Conservation (phyloP, 2,888 invertebrate species). For the Artemia sp. region DNA sequence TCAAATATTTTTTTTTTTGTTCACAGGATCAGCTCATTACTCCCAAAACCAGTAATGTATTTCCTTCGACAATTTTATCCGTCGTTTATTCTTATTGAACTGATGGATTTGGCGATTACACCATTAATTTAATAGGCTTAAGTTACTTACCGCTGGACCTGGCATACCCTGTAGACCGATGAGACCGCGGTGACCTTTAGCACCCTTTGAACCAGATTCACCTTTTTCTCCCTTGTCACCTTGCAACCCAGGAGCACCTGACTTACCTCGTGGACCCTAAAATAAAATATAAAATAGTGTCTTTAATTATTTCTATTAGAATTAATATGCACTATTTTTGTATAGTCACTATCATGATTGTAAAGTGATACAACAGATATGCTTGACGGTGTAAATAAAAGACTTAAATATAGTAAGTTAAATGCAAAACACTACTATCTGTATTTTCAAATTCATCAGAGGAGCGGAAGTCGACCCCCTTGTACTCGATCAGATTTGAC, state of each 20-base stretch:
- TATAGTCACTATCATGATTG: too few relatives aligned
- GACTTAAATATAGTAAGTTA: too few relatives aligned
- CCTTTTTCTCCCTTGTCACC: conserved; percentile 47
- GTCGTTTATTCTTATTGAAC: background rate
- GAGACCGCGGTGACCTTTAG: conserved; percentile 65
- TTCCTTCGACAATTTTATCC: background rate
- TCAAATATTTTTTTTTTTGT: too few relatives aligned
- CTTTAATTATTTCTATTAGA: too few relatives aligned
- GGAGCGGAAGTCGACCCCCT: too few relatives aligned
- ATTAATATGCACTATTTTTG: too few relatives aligned
- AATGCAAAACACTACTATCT: too few relatives aligned
- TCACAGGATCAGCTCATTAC: too few relatives aligned
- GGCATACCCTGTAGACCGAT: conserved; percentile 62
- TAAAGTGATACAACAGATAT: too few relatives aligned
- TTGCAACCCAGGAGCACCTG: conserved; percentile 54
- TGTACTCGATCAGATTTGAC: too few relatives aligned
- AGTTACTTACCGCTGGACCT: conserved; percentile 40
- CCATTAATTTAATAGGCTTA: background rate
- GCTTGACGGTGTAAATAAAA: too few relatives aligned
- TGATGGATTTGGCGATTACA: background rate
- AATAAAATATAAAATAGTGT: conserved; percentile 10
- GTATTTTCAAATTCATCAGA: too few relatives aligned
- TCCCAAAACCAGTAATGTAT: background rate
- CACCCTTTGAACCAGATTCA: conserved; percentile 49
- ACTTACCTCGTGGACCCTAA: conserved; percentile 54